Base-by-base conservation (phyloP, 2,797 vertebrate species). In the Fistularia commersonii region DNA sequence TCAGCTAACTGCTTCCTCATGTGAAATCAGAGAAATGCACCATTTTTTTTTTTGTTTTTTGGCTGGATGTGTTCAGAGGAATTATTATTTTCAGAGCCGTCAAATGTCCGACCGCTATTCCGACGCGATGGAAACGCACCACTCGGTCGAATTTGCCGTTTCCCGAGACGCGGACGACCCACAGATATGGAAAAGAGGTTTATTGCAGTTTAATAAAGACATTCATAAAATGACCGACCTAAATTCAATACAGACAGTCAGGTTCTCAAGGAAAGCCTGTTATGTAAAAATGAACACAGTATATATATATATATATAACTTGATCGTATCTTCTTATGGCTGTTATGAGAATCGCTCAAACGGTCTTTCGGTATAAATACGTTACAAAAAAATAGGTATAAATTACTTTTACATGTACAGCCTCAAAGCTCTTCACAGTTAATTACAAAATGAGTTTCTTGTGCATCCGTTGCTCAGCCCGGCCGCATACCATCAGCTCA, bases 321-420 rank as follows among this genome's bases (percentile, higher is more conserved):
- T 68, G 48, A 72, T 79, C 66, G 50, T 59, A 66, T 70, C 39
- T 45, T 65, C 36, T 64, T 65, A 65, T 68, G 58, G 55, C 61
- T 52, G 11, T 54, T 35, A 57, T 58, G 52, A 53, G 60, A 68
- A 51, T 74, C 65, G 69, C 49, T 71, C 55, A 77, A 68, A 71
- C 45, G 11, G 23, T 66, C 57, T 74, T 69, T 78, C 56, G 53
- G 77, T 82, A 85, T 70, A 84, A 83, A 86, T 76, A 83, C 62
- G 54, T 86, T 84, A 85, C 68, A 87, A 88, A 88, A 72, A 87
- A 76, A 59, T 72, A 65, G 56, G 48, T 85, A 84, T 36, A 86
- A 83, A 88, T 76, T 7, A 57, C 58, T 66, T 77, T 76, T 72
- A 65, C 54, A 69, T 62, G 72, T 61, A 58, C 63, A 61, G 57